Conservation (phyloP, 1,140 invertebrate species). For the Macrocentrus cingulum region DNA sequence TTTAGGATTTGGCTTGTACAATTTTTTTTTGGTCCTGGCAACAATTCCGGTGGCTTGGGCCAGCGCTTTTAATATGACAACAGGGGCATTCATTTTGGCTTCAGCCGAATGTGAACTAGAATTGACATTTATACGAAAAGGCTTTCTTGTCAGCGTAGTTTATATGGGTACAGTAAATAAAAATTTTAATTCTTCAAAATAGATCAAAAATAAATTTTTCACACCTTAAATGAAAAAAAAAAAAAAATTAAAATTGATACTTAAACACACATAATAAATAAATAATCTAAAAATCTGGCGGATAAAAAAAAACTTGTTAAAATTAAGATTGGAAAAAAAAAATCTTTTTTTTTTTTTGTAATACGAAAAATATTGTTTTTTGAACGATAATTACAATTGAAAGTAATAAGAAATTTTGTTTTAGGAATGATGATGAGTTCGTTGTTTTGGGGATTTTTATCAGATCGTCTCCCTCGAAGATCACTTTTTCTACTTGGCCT, state of each 20-base stretch:
- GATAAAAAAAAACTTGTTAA: too few relatives aligned
- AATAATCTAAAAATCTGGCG: too few relatives aligned
- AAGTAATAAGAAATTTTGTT: conserved; percentile 8
- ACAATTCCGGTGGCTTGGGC: conserved; percentile 46
- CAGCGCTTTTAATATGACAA: conserved; percentile 49
- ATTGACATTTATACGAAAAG: conserved; percentile 48
- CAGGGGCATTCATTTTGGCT: conserved; percentile 50
- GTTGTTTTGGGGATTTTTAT: conserved; percentile 62
- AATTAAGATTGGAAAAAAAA: too few relatives aligned
- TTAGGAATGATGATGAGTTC: conserved; percentile 63
- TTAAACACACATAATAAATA: too few relatives aligned
- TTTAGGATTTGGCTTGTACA: conserved; percentile 53
- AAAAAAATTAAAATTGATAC: too few relatives aligned
- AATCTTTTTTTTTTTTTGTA: conserved; percentile 2
- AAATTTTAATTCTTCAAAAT: too few relatives aligned
- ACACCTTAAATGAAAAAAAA: too few relatives aligned
- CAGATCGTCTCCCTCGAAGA: conserved; percentile 56
- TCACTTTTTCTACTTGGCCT: conserved; percentile 58
- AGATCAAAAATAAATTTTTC: background rate
- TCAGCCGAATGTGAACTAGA: conserved; percentile 51
- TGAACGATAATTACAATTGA: too few relatives aligned
- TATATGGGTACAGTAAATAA: conserved; percentile 51
- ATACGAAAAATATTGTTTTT: background rate
- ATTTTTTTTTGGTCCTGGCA: conserved; percentile 50
- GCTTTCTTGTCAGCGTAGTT: conserved; percentile 42